A percentile compares a stretch with the other conserved stretches of the same genome.
These are phyloP conservation scores for Priocnemis perturbator DNA, from an alignment of 2,888 invertebrate genomes.

Conservation along the genomic window DNA sequence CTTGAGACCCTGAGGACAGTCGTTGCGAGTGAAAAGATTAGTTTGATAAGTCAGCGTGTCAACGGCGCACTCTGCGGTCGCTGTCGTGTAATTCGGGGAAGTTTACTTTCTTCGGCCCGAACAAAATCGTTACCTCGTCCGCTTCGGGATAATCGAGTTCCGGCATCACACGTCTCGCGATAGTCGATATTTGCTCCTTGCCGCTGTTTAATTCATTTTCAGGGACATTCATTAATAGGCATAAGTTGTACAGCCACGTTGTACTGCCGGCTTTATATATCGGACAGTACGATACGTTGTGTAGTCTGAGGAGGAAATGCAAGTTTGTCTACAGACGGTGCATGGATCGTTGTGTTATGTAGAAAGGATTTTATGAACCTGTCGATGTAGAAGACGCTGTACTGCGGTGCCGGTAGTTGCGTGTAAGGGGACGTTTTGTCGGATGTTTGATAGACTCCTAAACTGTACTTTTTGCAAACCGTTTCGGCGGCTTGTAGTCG, in stretches of 20 bases:
- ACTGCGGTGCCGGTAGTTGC: constrained; percentile 76
- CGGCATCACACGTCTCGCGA: constrained; percentile 65
- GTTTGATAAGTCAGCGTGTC: not conserved
- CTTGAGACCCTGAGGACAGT: constrained; percentile 64
- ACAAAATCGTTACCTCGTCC: constrained; percentile 53
- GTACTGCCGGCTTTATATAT: constrained; percentile 76
- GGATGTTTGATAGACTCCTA: constrained; percentile 69
- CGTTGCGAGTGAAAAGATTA: not conserved
- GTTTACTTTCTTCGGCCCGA: not conserved
- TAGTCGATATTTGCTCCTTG: constrained; percentile 67
- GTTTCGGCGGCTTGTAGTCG: constrained; percentile 63
- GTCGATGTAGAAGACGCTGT: constrained; percentile 75
- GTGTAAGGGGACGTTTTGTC: constrained; percentile 60
- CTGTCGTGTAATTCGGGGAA: not conserved
- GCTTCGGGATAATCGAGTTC: constrained; percentile 73
- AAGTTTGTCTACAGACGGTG: not conserved
- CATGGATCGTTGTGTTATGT: not conserved
- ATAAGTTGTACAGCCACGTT: constrained; percentile 76
- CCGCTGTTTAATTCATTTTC: constrained; percentile 67
- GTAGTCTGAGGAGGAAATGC: constrained; percentile 58
- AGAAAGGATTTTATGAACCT: constrained; percentile 60
- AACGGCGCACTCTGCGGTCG: too few species aligned
- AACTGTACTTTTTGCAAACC: constrained; percentile 72
- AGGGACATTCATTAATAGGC: constrained; percentile 71
- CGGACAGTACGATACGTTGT: constrained; percentile 75